A percentile compares a stretch with the other conserved stretches of the same genome.
phyloP scores from a whole-genome alignment of 2,113 vertebrate species.

The Ellobius talpinus region DNA sequence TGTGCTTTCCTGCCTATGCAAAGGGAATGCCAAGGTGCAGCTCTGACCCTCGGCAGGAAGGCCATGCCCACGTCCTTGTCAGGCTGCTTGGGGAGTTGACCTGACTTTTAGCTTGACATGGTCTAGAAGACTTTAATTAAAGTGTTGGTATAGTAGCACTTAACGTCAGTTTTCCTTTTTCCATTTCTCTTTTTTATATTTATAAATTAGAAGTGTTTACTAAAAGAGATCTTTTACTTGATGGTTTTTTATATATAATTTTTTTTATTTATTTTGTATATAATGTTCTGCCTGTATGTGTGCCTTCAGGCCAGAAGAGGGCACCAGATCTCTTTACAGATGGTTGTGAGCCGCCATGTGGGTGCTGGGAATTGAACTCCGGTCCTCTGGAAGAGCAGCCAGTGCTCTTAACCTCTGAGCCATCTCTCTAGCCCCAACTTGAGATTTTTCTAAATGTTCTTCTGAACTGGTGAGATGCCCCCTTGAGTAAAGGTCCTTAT shows the following conservation, averaged over 20 bases:
- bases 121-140: neutral
- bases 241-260: too few species aligned
- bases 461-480: neutral
- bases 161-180: constrained; percentile 45
- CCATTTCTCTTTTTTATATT: constrained; percentile 46
- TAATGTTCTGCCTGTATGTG: too few species aligned
- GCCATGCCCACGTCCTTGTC: neutral
- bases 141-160: neutral
- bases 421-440: too few species aligned
- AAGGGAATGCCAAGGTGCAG: neutral
- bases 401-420: too few species aligned
- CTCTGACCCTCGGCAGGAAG: neutral
- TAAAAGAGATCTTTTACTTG: neutral
- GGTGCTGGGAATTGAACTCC: too few species aligned
- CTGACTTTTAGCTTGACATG: neutral
- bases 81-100: neutral
- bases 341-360: too few species aligned
- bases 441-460: neutral
- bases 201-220: constrained; percentile 45
- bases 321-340: too few species aligned
- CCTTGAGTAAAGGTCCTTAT: neutral
- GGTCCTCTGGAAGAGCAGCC: too few species aligned
- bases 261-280: too few species aligned
- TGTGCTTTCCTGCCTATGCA: neutral
- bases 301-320: too few species aligned